These are phyloP conservation scores for Euleptes europaea DNA, from an alignment of 2,113 vertebrate species.

Conservation along the genomic window DNA sequence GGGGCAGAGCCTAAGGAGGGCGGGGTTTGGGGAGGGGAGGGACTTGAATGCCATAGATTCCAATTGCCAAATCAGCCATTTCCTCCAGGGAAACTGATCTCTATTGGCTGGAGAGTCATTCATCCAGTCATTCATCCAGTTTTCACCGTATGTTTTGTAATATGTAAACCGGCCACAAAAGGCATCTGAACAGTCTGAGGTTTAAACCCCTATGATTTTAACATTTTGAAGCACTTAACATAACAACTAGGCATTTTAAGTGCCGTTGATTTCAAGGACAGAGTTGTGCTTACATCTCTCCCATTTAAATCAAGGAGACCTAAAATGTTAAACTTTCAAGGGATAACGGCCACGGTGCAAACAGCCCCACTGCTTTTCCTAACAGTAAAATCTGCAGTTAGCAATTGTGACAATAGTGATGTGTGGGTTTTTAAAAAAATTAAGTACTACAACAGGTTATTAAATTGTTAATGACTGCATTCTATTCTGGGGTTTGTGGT, in stretches of 20 bases:
- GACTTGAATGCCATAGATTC: no score
- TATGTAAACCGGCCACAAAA: not conserved
- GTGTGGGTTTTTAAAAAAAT: no score
- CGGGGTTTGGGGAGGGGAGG: no score
- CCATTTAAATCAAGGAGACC: not conserved
- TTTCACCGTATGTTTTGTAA: not conserved
- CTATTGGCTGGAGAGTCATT: no score
- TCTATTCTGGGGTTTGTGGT: constrained; percentile 61
- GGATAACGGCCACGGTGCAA: no score
- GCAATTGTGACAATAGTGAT: not conserved
- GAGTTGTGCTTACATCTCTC: not conserved
- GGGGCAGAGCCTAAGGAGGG: no score
- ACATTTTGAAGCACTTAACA: no score
- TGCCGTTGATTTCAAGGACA: not conserved
- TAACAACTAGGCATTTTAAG: no score
- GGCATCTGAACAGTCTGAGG: no score
- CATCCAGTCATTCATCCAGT: not conserved
- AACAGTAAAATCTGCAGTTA: constrained; percentile 50
- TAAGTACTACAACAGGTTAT: constrained; percentile 17
- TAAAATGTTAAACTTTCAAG: not conserved
- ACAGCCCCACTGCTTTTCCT: constrained; percentile 24
- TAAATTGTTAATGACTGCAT: constrained; percentile 63
- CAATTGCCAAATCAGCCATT: no score
- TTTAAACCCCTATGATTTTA: no score
- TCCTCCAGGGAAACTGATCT: no score